Evolutionary conservation across 2,797 vertebrate species (phyloP), one percentile per base, ranked within the genome.

Genomic region (Lemur catta): DNA sequence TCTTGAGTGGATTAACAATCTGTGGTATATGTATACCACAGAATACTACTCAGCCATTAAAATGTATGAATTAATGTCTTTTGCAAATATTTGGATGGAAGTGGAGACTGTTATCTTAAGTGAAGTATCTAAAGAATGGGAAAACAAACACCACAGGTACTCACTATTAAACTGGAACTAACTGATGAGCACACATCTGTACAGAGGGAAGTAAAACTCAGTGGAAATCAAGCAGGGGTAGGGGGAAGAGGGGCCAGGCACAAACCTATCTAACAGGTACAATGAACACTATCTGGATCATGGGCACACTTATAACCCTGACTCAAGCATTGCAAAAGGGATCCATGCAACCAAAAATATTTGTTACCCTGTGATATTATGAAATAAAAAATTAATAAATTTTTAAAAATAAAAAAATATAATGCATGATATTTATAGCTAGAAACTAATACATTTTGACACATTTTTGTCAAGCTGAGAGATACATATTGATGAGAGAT

Each of bases 401-500:
- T 59, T 57, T 57, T 26, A 10, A 57, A 57, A 57, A 57, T 57
- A 63, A 63, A 63, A 61, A 33, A 33, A 63, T n/a, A 91, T 97
- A 79, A 57, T 79, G 7, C 7, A 69, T 35, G 57, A 35, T 43
- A 92, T 72, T 85, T 74, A 46, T 26, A 84, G 59, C 14, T 78
- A 78, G 57, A 11, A 22, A 81, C 3, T 57, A 88, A 91, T 59
- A 69, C 4, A 59, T 84, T 86, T 89, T 86, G 61, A 76, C 33
- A 92, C 4, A 69, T 52, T 93, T 95, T 89, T 76, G 33, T 74
- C 78, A 87, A 92, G 63, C 38, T 20, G 14, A 95, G 38, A 80
- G 81, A 90, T 17, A 4, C 15, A 75, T 85, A 48, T 50, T 48
- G n/a, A 90, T 86, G 61, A 95, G 48, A 75, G 11, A 46, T 57